Evolutionary conservation across 2,113 vertebrate species (phyloP).

Genomic region (Protomyctophum bolini): DNA sequence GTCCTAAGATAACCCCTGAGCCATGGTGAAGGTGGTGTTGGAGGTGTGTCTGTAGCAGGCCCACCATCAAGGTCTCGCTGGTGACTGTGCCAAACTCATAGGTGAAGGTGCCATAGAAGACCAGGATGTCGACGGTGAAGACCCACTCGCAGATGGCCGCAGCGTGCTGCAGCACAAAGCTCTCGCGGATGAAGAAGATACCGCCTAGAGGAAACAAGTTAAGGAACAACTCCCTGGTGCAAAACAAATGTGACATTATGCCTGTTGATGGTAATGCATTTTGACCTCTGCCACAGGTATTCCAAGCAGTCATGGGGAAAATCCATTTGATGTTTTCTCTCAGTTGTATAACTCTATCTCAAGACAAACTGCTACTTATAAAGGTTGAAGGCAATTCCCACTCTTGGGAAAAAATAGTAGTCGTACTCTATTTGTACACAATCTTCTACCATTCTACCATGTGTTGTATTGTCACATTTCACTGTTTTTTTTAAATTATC

Average conservation of each 20-base stretch:
- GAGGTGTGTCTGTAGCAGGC: slow-evolving; percentile 77
- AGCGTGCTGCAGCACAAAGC: slow-evolving; percentile 86
- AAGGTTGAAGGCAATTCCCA: no score
- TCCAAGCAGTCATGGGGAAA: not conserved
- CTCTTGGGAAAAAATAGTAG: no score
- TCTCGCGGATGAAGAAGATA: slow-evolving; percentile 90
- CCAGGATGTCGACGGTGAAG: slow-evolving; percentile 89
- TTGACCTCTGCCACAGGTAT: no score
- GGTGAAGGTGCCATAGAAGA: slow-evolving; percentile 92
- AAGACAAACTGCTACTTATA: no score
- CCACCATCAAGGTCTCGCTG: slow-evolving; percentile 86
- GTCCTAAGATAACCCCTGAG: slow-evolving; percentile 72
- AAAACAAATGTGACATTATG: no score
- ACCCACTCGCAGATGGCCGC: slow-evolving; percentile 93
- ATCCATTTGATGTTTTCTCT: not conserved
- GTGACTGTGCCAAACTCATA: slow-evolving; percentile 90
- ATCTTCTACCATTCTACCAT: no score
- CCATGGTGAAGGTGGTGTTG: slow-evolving; percentile 56
- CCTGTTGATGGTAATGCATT: no score
- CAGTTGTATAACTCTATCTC: no score
- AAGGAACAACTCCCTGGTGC: slow-evolving; percentile 66
- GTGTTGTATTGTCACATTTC: no score
- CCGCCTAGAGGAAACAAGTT: slow-evolving; percentile 72
- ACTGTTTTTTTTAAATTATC: no score
- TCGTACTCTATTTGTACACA: no score